Evolutionary conservation across 2,113 vertebrate species (phyloP), one percentile per base, ranked within the genome.

Genomic region (Odontesthes bonariensis): DNA sequence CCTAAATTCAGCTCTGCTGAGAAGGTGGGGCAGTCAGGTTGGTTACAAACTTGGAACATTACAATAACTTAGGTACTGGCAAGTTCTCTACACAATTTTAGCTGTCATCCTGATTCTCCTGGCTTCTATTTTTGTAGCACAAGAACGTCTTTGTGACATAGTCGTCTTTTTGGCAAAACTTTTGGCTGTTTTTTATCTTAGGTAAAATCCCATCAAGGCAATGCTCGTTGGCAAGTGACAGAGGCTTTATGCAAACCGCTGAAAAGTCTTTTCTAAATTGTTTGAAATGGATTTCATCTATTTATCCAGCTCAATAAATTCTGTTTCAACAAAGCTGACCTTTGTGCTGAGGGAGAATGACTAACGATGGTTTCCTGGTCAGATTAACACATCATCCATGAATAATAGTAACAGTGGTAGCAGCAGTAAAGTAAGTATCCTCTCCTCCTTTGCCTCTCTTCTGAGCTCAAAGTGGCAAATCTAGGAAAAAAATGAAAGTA

Each of bases 1-100:
- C 54, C 61, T 83, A 69, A 68, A 79, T 16, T 67, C 27, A 57
- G 58, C n/a, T 72, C 53, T 38, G 32, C 20, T 23, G 54, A 2
- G 23, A 51, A 69, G 80, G 79, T 58, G 83, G 19, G 67, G 63
- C 58, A 0, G 47, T 54, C 9, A 33, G 58, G 52, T 46, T 38
- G 52, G 61, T 59, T 57, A 61, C 65, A 77, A 73, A 77, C 64
- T 70, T 78, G 46, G 33, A 73, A 70, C 77, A 51, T 73, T 69
- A 75, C 70, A 72, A 19, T 72, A 77, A 67, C 42, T 54, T 0
- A 70, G 19, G 58, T 35, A 3, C 23, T 54, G 46, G 58, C 55
- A 55, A 12, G 52, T 32, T 6, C 2, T 55, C 40, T 76, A 55
- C 27, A 2, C 4, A 17, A 12, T 53, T 51, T 33, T 16, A 22